Evolutionary conservation across 2,113 vertebrate genomes (phyloP), one percentile per base, ranked within the genome.

Genomic region (Nansenia antarctica): DNA sequence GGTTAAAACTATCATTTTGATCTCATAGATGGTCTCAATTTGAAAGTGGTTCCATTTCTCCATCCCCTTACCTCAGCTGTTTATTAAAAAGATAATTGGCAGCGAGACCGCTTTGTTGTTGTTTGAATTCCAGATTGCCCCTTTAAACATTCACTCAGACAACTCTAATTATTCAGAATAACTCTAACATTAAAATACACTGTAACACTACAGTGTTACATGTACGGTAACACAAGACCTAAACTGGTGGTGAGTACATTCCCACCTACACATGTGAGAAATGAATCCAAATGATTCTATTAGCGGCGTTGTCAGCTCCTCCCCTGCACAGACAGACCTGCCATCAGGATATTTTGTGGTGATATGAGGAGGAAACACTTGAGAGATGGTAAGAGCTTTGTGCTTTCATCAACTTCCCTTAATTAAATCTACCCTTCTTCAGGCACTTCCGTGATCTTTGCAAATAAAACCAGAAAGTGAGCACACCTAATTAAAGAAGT

Each of bases 351-450:
- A 86, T 89, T 88, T 84, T 78, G 78, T 82, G 80, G 87, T 82
- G 82, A 85, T 86, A 89, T 91, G 86, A 86, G 18, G 74, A 85
- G 77, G 82, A 87, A 90, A 90, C 86, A 84, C 86, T 84, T 82
- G 71, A 75, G 84, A 89, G 89, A 86, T 70, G 72, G 86, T 64
- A 67, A 63, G 76, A 85, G 86, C 76, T 83, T 85, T 89, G 85
- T 85, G 86, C 87, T 91, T 91, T 89, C 90, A 91, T 91, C 90
- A 90, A 82, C 88, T 88, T 88, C 83, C 86, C 82, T 90, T 92
- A 91, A 92, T 92, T 91, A 90, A 92, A 92, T 90, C 85, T 86
- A 85, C 87, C 85, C 89, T 86, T 89, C 89, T 89, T 85, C 73
- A 82, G 87, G 88, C 88, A 81, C 82, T 67, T 72, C 78, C 35